Percentiles rank a stretch among this genome's conserved stretches.
Conservation (phyloP, 2,113 vertebrate species). For the Cyprinodon variegatus region DNA sequence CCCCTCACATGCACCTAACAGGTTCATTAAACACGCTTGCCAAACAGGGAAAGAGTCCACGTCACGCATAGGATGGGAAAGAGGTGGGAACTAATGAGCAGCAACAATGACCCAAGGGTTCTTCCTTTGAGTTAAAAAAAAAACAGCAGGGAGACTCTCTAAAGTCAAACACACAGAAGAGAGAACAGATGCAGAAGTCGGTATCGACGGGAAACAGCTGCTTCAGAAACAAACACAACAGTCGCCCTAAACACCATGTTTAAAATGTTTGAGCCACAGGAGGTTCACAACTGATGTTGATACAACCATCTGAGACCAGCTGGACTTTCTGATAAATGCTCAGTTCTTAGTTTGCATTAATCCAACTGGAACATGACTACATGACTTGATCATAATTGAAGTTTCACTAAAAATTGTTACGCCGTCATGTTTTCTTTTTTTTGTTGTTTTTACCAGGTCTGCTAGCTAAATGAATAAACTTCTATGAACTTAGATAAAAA, state of each 20-base stretch:
- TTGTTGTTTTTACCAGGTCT: not conserved
- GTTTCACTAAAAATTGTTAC: not conserved
- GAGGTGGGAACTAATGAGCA: constrained; percentile 45
- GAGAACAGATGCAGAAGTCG: not conserved
- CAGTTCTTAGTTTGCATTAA: not conserved
- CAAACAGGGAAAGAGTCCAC: constrained; percentile 10
- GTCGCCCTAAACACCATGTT: not conserved
- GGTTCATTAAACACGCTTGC: constrained; percentile 53
- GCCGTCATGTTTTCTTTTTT: not conserved
- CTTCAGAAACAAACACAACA: not conserved
- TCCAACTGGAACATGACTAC: not conserved
- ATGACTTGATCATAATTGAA: not conserved
- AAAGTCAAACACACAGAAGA: not conserved
- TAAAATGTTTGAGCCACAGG: not conserved
- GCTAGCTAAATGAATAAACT: constrained; percentile 14
- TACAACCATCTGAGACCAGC: not conserved
- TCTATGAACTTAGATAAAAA: not conserved
- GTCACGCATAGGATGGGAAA: constrained; percentile 43
- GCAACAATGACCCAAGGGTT: constrained; percentile 16
- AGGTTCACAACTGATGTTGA: not conserved
- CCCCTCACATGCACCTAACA: constrained; percentile 20
- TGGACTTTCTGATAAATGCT: not conserved
- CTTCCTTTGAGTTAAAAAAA: constrained; percentile 7
- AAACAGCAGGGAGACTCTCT: constrained; percentile 36
- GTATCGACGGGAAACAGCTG: not conserved